phyloP scores from a whole-genome alignment of 2,888 invertebrate species.

The Steromphala cineraria region DNA sequence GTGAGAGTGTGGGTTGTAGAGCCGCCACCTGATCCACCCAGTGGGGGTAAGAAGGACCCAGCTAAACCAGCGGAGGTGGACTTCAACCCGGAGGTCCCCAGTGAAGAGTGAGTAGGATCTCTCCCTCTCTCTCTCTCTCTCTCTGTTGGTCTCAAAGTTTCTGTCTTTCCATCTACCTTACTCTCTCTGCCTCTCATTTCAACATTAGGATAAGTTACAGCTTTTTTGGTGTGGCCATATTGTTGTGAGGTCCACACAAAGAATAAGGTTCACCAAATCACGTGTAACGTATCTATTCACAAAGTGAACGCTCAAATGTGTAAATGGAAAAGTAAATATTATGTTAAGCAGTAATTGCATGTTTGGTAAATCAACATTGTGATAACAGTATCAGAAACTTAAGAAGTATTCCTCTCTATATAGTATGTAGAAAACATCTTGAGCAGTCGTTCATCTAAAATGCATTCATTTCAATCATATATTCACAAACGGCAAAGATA shows the following conservation, averaged over 20 bases:
- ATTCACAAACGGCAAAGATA: background rate
- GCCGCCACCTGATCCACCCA: background rate
- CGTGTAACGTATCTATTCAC: no score
- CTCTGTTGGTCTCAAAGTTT: background rate
- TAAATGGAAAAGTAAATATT: no score
- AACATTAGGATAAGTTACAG: no score
- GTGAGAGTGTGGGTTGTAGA: background rate
- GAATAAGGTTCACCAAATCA: no score
- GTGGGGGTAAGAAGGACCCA: background rate
- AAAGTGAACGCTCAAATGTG: no score
- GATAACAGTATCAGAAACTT: no score
- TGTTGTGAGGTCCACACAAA: no score
- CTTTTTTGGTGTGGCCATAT: no score
- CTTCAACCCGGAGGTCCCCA: conserved; percentile 8
- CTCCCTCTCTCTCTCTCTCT: background rate
- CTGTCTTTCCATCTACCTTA: background rate
- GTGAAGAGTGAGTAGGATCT: background rate
- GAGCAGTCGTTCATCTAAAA: background rate
- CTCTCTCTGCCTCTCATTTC: background rate
- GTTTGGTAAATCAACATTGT: no score
- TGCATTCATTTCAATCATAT: background rate
- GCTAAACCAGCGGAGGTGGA: background rate
- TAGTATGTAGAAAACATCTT: no score
- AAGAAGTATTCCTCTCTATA: no score
- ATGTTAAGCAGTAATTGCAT: no score